Conservation (phyloP, 2,797 vertebrate genomes). For the Botia kubotai region DNA sequence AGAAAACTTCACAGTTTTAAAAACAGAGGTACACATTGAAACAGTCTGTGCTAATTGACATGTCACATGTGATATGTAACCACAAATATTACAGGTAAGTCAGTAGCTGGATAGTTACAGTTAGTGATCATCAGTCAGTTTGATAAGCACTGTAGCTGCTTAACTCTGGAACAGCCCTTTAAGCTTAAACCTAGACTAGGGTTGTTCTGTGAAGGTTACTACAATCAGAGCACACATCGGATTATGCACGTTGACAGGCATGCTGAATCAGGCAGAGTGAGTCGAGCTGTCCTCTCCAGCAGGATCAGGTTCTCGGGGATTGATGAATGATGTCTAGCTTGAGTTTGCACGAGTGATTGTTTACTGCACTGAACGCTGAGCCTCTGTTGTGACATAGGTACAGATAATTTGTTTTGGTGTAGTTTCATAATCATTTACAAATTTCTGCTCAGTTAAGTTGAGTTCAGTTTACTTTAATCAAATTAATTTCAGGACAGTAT, state of each 20-base stretch:
- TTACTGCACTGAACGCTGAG: conserved; percentile 53
- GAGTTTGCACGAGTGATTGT: conserved; percentile 51
- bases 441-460: too few relatives aligned
- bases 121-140: neutral
- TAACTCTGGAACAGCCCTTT: conserved; percentile 3
- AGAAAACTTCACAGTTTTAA: too few relatives aligned
- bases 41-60: too few relatives aligned
- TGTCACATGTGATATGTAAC: too few relatives aligned
- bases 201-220: conserved; percentile 32
- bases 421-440: too few relatives aligned
- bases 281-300: conserved; percentile 25
- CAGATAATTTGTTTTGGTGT: neutral
- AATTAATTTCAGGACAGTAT: too few relatives aligned
- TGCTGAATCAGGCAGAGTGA: neutral
- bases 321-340: conserved; percentile 45
- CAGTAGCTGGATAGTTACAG: neutral
- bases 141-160: neutral
- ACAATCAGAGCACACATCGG: conserved; percentile 8
- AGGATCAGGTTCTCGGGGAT: conserved; percentile 31
- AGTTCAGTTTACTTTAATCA: too few relatives aligned
- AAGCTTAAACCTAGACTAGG: conserved; percentile 42
- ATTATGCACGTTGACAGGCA: neutral
- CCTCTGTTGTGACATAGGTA: conserved; percentile 1
- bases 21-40: too few relatives aligned
- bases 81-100: too few relatives aligned